Percentiles rank a stretch among this genome's conserved stretches.
phyloP scores from a whole-genome alignment of 2,797 vertebrate genomes.

The Falco berigora region DNA sequence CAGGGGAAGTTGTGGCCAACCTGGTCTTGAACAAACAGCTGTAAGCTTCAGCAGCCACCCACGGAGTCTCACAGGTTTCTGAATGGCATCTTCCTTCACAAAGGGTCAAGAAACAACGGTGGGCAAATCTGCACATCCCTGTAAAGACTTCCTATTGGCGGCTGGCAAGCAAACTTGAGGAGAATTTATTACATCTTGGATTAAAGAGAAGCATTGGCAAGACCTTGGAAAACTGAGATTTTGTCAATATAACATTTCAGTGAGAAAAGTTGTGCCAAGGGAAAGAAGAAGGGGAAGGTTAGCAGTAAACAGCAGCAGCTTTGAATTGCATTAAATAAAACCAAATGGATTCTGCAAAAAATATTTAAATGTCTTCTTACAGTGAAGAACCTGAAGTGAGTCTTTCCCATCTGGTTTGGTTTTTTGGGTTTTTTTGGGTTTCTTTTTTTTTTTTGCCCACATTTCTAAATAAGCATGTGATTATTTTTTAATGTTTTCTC shows the following conservation, averaged over 20 bases:
- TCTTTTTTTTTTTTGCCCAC: background rate
- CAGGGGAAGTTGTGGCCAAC: background rate
- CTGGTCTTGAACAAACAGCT: background rate
- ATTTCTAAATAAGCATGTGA: background rate
- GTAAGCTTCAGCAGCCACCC: background rate
- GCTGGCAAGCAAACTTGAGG: background rate
- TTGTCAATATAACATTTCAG: background rate
- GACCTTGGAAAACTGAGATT: background rate
- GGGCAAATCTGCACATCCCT: background rate
- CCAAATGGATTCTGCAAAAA: background rate
- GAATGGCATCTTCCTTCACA: background rate
- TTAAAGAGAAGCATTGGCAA: background rate
- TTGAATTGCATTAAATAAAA: background rate
- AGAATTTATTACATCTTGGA: background rate
- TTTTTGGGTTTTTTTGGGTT: too few relatives aligned
- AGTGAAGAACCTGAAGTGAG: background rate
- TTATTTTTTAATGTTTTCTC: conserved; percentile 11
- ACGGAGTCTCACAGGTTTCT: background rate
- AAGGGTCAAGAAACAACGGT: background rate
- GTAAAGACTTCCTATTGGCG: background rate
- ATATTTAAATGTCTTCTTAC: background rate
- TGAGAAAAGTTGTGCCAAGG: background rate
- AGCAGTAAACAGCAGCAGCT: background rate
- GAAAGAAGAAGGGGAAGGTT: background rate
- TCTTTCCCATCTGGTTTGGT: background rate